Evolutionary conservation across 2,797 vertebrate species (phyloP), one percentile per base, ranked within the genome.

Genomic region (Esox masquinongy): DNA sequence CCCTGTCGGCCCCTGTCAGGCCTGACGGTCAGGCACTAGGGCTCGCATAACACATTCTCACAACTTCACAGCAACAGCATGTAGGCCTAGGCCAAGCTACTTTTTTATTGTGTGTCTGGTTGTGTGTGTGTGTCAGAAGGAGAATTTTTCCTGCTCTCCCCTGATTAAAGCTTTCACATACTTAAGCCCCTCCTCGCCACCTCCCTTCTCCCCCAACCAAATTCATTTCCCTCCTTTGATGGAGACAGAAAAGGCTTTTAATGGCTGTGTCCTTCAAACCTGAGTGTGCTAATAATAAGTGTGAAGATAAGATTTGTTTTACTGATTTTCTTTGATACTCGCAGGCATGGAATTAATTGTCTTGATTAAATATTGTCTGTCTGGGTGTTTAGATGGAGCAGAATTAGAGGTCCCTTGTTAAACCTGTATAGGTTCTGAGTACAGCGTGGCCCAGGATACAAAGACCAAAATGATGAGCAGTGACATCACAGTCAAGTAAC

Each of bases 291-390:
- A 91, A 91, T 90, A 91, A 91, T 85, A 92, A 90, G 90, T 91
- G 89, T 74, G 85, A 61, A 11, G 76, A 83, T 83, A 86, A 77
- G 81, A 92, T 93, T 92, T 90, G 87, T 93, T 92, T 91, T 84
- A 91, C 88, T 84, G 87, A 92, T 92, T 91, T 90, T 83, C 85
- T 87, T 90, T 83, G 84, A 91, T 88, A 83, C 88, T 83, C 83
- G 86, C 78, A 69, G 90, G 85, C 90, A 81, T 71, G 79, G 85
- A 93, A 93, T 93, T 92, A 93, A 93, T 93, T 92, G 91, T 84
- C 79, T 88, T 93, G 93, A 93, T 94, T 94, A 92, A 92, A 93
- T 89, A 91, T 92, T 89, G 88, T 92, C 87, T 79, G 84, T 87
- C 84, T 86, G 83, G 75, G 79, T 77, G 84, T 84, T 64, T 85